A percentile compares a stretch with the other conserved stretches of the same genome.
These are phyloP conservation scores for Sander vitreus DNA, from an alignment of 2,113 vertebrate genomes.

Conservation along the genomic window DNA sequence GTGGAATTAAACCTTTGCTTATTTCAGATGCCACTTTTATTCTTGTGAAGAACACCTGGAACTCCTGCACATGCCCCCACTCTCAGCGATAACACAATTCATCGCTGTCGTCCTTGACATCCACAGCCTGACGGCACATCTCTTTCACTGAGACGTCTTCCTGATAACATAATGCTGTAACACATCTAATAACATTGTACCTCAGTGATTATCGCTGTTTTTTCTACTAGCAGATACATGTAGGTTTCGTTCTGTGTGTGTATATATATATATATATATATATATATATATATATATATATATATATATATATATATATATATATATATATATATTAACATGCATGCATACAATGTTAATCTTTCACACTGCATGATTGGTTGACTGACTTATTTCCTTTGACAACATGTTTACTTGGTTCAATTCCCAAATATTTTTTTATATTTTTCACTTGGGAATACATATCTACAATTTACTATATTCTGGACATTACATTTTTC, in stretches of 20 bases:
- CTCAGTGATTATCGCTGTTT: slow-evolving; percentile 8
- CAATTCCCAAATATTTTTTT: background rate
- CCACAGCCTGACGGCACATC: slow-evolving; percentile 39
- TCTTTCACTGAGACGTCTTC: slow-evolving; percentile 38
- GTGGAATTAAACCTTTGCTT: slow-evolving; percentile 73
- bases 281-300: no score
- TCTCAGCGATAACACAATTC: slow-evolving; percentile 31
- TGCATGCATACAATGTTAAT: background rate
- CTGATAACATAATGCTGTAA: slow-evolving; percentile 35
- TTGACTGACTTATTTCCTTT: background rate
- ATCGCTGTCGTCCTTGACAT: slow-evolving; percentile 45
- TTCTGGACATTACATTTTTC: slow-evolving; percentile 1
- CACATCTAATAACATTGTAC: slow-evolving; percentile 55
- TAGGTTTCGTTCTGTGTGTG: background rate
- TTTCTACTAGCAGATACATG: background rate
- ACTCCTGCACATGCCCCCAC: slow-evolving; percentile 47
- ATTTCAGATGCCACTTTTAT: slow-evolving; percentile 73
- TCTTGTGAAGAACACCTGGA: slow-evolving; percentile 72
- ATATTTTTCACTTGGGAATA: background rate
- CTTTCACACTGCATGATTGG: background rate
- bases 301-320: no score
- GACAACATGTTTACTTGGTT: background rate
- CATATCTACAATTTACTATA: background rate
- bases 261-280: no score
- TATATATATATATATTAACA: no score